Evolutionary conservation across 2,797 vertebrate species (phyloP).

Genomic region (Leptatherina wallacei): DNA sequence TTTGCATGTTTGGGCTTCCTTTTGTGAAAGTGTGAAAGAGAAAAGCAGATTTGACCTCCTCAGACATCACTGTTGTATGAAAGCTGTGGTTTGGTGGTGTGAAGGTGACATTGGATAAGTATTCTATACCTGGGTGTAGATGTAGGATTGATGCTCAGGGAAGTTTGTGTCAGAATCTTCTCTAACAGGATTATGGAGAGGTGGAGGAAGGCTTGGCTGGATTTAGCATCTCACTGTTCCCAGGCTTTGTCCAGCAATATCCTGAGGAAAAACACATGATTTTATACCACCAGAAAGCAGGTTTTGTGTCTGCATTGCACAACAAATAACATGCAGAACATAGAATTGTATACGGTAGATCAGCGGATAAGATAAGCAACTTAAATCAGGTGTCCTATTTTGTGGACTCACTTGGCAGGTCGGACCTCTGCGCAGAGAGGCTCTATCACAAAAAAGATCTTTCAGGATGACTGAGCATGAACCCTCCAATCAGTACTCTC

Average conservation of each 20-base stretch:
- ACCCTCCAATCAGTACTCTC: constrained; percentile 64
- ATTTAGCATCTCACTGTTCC: constrained; percentile 44
- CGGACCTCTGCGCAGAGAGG: constrained; percentile 34
- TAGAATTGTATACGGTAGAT: neutral
- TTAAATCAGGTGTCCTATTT: constrained; percentile 29
- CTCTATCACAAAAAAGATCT: constrained; percentile 57
- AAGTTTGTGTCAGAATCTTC: constrained; percentile 37
- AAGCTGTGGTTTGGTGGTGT: constrained; percentile 6
- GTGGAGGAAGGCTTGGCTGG: constrained; percentile 24
- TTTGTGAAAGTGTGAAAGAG: constrained; percentile 16
- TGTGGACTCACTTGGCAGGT: constrained; percentile 37
- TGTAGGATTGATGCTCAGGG: constrained; percentile 26
- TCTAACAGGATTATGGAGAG: constrained; percentile 36
- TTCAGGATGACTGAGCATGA: constrained; percentile 75
- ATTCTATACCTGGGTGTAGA: constrained; percentile 19
- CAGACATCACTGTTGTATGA: neutral
- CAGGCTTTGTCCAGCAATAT: constrained; percentile 14
- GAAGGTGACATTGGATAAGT: constrained; percentile 40
- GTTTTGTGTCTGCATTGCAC: constrained; percentile 5
- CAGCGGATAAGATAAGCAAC: neutral
- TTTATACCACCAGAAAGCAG: constrained; percentile 1
- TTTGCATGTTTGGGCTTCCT: neutral
- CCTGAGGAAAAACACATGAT: constrained; percentile 13
- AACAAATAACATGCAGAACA: constrained; percentile 2
- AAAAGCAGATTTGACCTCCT: neutral